These are phyloP conservation scores for Drosophila meridionalis DNA, from an alignment of 2,888 invertebrate species.

Conservation along the genomic window DNA sequence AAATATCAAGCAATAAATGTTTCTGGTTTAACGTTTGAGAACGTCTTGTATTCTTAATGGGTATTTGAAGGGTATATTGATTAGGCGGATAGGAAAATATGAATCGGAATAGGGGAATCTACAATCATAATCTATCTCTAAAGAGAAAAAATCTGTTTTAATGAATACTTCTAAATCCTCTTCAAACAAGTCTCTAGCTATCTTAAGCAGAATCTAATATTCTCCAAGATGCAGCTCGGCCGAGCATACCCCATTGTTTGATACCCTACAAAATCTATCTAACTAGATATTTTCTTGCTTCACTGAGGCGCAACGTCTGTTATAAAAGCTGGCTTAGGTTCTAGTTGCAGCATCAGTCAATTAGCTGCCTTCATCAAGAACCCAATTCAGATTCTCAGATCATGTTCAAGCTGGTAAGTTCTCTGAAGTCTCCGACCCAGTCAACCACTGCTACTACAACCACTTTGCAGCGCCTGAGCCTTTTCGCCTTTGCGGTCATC, in stretches of 20 bases:
- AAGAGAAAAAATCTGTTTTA: too few species aligned
- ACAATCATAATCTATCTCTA: not conserved
- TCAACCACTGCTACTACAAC: not conserved
- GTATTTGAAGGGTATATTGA: not conserved
- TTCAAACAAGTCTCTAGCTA: too few species aligned
- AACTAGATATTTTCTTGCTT: constrained; percentile 32
- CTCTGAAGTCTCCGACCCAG: too few species aligned
- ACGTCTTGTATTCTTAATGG: constrained; percentile 28
- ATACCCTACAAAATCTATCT: too few species aligned
- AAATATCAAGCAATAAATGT: constrained; percentile 59
- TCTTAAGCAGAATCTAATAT: not conserved
- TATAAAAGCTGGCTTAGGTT: constrained; percentile 56
- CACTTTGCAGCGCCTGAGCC: constrained; percentile 34
- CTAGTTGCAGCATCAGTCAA: constrained; percentile 60
- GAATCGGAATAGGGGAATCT: not conserved
- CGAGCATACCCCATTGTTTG: not conserved
- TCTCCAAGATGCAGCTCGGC: not conserved
- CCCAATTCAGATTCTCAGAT: constrained; percentile 31
- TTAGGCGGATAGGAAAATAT: not conserved
- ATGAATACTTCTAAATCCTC: too few species aligned
- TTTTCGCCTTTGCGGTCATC: constrained; percentile 46
- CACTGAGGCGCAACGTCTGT: constrained; percentile 34
- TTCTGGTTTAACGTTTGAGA: constrained; percentile 32
- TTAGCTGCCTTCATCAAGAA: constrained; percentile 38
- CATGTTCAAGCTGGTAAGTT: constrained; percentile 76